Conservation (phyloP, 2,113 vertebrate species). For the Ammospiza nelsoni region DNA sequence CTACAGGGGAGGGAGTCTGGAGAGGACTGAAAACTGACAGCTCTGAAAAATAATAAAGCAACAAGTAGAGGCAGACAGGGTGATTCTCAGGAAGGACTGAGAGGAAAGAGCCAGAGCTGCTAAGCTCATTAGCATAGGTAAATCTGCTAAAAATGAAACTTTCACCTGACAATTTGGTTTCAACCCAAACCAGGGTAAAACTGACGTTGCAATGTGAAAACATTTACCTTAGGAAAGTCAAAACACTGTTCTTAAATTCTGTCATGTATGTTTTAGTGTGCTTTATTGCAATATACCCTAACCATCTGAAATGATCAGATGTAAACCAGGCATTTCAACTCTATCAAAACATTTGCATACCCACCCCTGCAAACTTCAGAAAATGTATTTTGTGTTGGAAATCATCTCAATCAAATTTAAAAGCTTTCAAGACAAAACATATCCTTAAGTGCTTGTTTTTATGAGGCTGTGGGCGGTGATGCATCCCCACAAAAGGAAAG, state of each 20-base stretch:
- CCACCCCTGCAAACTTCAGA: background rate
- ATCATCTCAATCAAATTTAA: background rate
- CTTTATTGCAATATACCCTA: background rate
- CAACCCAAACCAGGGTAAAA: background rate
- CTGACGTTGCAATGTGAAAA: background rate
- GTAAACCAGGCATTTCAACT: background rate
- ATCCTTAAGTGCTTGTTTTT: background rate
- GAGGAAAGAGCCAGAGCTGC: background rate
- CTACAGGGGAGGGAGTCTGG: background rate
- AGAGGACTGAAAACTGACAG: constrained; percentile 10
- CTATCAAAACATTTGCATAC: background rate
- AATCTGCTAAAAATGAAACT: background rate
- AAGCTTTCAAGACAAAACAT: background rate
- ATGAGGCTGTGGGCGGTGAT: background rate
- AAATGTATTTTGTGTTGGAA: background rate
- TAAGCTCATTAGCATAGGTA: background rate
- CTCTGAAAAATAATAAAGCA: background rate
- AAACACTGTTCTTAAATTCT: background rate
- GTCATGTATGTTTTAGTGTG: background rate
- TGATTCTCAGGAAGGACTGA: background rate
- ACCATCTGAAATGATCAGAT: background rate
- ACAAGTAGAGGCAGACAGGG: background rate
- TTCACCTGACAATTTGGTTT: background rate
- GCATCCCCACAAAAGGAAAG: background rate
- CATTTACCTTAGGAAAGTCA: background rate